Conservation (phyloP, 2,888 invertebrate genomes). For the Aphidoletes aphidimyza region DNA sequence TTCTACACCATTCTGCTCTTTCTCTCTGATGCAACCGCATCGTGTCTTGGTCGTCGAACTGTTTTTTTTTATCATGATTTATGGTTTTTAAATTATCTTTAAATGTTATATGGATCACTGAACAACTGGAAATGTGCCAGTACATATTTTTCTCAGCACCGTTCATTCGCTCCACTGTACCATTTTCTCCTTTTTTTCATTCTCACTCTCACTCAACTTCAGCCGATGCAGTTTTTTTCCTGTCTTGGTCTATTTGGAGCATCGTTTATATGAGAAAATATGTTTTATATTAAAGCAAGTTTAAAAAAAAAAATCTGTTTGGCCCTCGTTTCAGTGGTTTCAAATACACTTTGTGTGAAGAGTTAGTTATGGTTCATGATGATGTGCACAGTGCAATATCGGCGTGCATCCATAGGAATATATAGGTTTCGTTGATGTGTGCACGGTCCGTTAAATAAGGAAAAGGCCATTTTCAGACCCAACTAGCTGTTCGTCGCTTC, state of each 20-base stretch:
- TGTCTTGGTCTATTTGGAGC: background rate
- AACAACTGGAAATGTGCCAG: slow-evolving; percentile 54
- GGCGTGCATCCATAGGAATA: background rate
- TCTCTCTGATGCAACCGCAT: background rate
- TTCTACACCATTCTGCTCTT: background rate
- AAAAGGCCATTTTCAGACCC: background rate
- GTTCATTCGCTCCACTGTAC: too few species aligned
- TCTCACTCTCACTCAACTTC: background rate
- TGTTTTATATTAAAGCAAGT: slow-evolving; percentile 21
- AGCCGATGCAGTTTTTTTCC: background rate
- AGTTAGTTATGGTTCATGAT: slow-evolving; percentile 50
- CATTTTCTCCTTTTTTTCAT: background rate
- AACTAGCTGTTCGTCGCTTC: slow-evolving; percentile 47
- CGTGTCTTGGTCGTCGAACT: slow-evolving; percentile 42
- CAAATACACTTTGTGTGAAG: slow-evolving; percentile 47
- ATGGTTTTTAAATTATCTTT: slow-evolving; percentile 55
- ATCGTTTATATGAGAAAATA: slow-evolving; percentile 22
- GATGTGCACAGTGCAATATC: slow-evolving; percentile 37
- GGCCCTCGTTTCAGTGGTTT: slow-evolving; percentile 32
- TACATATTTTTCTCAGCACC: slow-evolving; percentile 39
- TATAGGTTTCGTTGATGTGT: background rate
- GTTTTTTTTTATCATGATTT: slow-evolving; percentile 53
- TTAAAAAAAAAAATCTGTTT: background rate
- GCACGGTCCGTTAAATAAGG: slow-evolving; percentile 21
- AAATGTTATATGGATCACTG: slow-evolving; percentile 55